Evolutionary conservation across 2,888 invertebrate genomes (phyloP).

Genomic region (Synanthedon tipuliformis): DNA sequence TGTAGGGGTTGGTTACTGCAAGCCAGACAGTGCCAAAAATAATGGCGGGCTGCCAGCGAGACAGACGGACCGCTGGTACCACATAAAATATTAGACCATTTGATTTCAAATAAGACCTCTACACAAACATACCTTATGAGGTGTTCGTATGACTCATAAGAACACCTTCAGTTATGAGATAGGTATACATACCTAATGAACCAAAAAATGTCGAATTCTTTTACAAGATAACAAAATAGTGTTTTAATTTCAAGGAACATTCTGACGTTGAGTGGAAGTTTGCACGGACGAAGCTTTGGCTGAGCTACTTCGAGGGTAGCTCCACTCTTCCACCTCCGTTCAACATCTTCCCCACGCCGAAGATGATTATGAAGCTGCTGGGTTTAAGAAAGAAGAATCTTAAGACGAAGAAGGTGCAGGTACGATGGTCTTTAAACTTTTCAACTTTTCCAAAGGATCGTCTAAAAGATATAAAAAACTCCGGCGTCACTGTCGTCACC

Average conservation of each 20-base stretch:
- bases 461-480: too few relatives aligned
- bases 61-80: too few relatives aligned
- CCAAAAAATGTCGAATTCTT: not conserved
- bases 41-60: too few relatives aligned
- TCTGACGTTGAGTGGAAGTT: slow-evolving; percentile 98
- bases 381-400: slow-evolving; percentile 71
- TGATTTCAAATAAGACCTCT: too few relatives aligned
- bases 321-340: slow-evolving; percentile 94
- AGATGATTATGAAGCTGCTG: slow-evolving; percentile 77
- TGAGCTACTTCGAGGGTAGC: slow-evolving; percentile 94
- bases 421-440: slow-evolving; percentile 13
- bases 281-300: slow-evolving; percentile 93
- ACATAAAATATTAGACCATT: too few relatives aligned
- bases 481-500: too few relatives aligned
- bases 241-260: slow-evolving; percentile 74
- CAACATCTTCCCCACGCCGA: slow-evolving; percentile 91
- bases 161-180: too few relatives aligned
- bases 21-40: too few relatives aligned
- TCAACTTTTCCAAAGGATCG: too few relatives aligned
- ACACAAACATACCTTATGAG: too few relatives aligned
- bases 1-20: too few relatives aligned
- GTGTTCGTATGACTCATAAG: not conserved
- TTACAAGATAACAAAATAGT: not conserved
- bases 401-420: slow-evolving; percentile 66
- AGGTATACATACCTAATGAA: not conserved